phyloP scores from a whole-genome alignment of 2,888 invertebrate species.

The Scrobipalpa costella region DNA sequence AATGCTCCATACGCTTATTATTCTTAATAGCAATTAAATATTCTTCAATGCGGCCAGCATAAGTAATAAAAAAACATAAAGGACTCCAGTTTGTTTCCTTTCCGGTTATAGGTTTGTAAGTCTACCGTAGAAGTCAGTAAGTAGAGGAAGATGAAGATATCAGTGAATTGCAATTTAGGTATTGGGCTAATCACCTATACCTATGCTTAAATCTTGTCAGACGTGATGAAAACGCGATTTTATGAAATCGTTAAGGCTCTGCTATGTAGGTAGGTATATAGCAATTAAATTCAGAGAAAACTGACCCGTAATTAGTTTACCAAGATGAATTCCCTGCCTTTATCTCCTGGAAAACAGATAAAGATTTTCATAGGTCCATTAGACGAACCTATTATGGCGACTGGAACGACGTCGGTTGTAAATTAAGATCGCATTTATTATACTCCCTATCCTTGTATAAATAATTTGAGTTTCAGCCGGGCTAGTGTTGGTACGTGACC shows the following conservation, averaged over 20 bases:
- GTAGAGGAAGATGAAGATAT: too few relatives aligned
- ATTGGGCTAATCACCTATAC: too few relatives aligned
- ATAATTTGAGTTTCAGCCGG: conserved; percentile 18
- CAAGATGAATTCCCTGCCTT: conserved; percentile 5
- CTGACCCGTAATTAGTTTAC: conserved; percentile 2
- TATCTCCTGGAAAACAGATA: conserved; percentile 13
- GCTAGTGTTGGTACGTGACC: conserved; percentile 8
- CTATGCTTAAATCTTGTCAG: too few relatives aligned
- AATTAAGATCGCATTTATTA: conserved; percentile 26
- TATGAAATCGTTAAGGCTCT: too few relatives aligned
- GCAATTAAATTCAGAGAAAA: conserved; percentile 3
- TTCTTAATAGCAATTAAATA: not conserved
- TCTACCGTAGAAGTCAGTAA: too few relatives aligned
- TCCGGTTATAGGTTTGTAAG: too few relatives aligned
- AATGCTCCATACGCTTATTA: not conserved
- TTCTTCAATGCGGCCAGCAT: too few relatives aligned
- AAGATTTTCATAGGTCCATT: conserved; percentile 18
- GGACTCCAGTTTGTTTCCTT: too few relatives aligned
- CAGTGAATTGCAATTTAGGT: too few relatives aligned
- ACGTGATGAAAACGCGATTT: too few relatives aligned
- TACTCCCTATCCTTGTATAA: conserved; percentile 15
- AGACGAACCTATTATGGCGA: conserved; percentile 12
- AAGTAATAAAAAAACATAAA: too few relatives aligned
- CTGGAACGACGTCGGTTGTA: not conserved
- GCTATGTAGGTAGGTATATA: not conserved